A percentile compares a stretch with the other conserved stretches of the same genome.
These are phyloP conservation scores for Callyntrura guangdongensis DNA, from an alignment of 2,888 invertebrate species.

Conservation along the genomic window DNA sequence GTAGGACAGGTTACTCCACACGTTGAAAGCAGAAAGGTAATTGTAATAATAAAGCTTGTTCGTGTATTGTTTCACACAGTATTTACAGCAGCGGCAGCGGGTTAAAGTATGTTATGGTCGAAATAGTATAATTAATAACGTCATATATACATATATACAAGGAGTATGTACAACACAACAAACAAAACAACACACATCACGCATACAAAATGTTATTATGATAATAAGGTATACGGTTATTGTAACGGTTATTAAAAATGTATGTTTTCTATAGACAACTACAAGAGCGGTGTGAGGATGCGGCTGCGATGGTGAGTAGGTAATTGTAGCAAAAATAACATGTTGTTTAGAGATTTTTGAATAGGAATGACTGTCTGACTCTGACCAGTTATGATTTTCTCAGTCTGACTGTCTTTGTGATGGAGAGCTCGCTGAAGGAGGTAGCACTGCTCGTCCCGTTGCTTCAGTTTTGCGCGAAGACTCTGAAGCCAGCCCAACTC, in stretches of 20 bases:
- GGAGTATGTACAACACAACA: slow-evolving; percentile 22
- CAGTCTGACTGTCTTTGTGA: slow-evolving; percentile 89
- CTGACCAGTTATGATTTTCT: slow-evolving; percentile 87
- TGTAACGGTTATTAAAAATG: background rate
- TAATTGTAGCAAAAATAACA: slow-evolving; percentile 50
- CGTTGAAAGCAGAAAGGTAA: slow-evolving; percentile 7
- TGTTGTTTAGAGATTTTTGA: slow-evolving; percentile 55
- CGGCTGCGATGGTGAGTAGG: slow-evolving; percentile 62
- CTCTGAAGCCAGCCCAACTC: slow-evolving; percentile 85
- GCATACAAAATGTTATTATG: background rate
- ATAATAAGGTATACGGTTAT: background rate
- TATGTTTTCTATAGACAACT: slow-evolving; percentile 6
- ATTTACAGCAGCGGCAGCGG: slow-evolving; percentile 18
- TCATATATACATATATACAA: slow-evolving; percentile 17
- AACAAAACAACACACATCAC: slow-evolving; percentile 31
- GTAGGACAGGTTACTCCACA: slow-evolving; percentile 3
- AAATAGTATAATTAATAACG: background rate
- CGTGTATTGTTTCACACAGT: slow-evolving; percentile 26
- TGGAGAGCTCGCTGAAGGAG: slow-evolving; percentile 89
- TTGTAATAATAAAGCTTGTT: slow-evolving; percentile 28
- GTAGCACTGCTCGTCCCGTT: slow-evolving; percentile 89
- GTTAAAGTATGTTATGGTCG: no score
- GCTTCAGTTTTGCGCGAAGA: slow-evolving; percentile 85
- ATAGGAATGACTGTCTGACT: slow-evolving; percentile 58
- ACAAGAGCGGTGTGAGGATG: slow-evolving; percentile 37